Evolutionary conservation across 2,888 invertebrate species (phyloP).

Genomic region (Caenorhabditis sp.): DNA sequence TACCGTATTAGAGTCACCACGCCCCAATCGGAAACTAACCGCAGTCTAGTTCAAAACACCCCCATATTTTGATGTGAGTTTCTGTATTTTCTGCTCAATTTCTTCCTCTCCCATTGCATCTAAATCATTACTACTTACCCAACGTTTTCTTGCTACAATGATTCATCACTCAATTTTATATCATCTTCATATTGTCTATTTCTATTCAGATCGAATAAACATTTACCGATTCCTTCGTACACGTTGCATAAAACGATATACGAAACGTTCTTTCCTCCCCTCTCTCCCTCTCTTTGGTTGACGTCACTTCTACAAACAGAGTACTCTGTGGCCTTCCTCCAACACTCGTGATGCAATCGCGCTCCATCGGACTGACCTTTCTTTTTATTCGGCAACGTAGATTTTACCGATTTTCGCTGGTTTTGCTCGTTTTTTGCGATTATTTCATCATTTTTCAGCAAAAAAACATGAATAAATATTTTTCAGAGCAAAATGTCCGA

Average conservation of each 20-base stretch:
- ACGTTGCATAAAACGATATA: slow-evolving; percentile 35
- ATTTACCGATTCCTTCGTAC: slow-evolving; percentile 20
- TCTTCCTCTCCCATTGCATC: neutral
- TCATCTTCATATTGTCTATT: neutral
- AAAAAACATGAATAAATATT: no score
- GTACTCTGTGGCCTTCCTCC: no score
- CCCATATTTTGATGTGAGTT: slow-evolving; percentile 42
- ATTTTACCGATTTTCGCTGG: slow-evolving; percentile 3
- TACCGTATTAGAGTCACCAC: slow-evolving; percentile 35
- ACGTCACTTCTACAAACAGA: slow-evolving; percentile 20
- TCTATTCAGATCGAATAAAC: slow-evolving; percentile 22
- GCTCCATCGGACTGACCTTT: slow-evolving; percentile 26
- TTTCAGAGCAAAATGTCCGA: slow-evolving; percentile 39
- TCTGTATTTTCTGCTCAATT: slow-evolving; percentile 39
- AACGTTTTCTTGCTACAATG: neutral
- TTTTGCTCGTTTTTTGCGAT: neutral
- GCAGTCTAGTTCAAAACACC: slow-evolving; percentile 37
- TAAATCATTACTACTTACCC: neutral
- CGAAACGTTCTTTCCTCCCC: slow-evolving; percentile 8
- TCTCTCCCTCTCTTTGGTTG: neutral
- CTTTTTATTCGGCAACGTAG: slow-evolving; percentile 4
- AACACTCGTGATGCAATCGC: slow-evolving; percentile 27
- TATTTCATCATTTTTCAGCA: neutral
- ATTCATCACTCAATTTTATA: neutral
- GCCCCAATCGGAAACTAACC: slow-evolving; percentile 7